Base-by-base conservation (phyloP, 2,888 invertebrate species). In the Eudemis profundana region DNA sequence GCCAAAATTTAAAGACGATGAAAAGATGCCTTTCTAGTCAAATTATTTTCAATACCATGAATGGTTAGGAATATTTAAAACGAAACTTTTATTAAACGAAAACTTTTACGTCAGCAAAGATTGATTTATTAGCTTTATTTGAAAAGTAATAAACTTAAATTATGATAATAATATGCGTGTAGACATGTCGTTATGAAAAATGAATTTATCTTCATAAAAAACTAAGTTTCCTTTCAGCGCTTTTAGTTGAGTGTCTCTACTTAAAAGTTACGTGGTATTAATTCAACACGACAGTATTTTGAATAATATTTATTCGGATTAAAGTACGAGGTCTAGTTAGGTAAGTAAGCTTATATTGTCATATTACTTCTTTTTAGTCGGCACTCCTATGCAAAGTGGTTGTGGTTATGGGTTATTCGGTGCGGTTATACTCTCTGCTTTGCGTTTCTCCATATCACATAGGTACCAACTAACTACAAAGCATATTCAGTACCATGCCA, bases 41-140 rank as follows among this genome's bases (percentile, higher is more conserved):
- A 1, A 46, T 12, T 5, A 46, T 23, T 12, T 23, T 29, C 23
- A 27, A 36, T 51, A 36, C 19, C 19, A n/a, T 12, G 19, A 23
- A 56, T 8, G 12, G 29, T 4, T 42, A 15, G 17, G 17, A 44
- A 56, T 17, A 17, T 44, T 46, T 46, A 2, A 46, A 46, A 33
- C 2, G n/a, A 54, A 57, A 38, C 23, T 38, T 53, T 53, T 40
- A 40, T 53, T 40, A 53, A 53, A 40, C 21, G 21, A 23, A 53
- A 53, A 46, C 46, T 33, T 57, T 33, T 17, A 46, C 33, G 57
- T 33, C 46, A 21, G 14, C 33, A 36, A 46, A 57, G 53, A 19
- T 19, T 36, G 46, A 57, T 57, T 57, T 57, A 57, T 46, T 21
- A 29, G 12, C 29, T 56, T 56, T 56, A 44, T 56, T 57, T 57